A percentile compares a stretch with the other conserved stretches of the same genome.
These are phyloP conservation scores for Clunio marinus DNA, from an alignment of 2,888 invertebrate species.

Conservation along the genomic window DNA sequence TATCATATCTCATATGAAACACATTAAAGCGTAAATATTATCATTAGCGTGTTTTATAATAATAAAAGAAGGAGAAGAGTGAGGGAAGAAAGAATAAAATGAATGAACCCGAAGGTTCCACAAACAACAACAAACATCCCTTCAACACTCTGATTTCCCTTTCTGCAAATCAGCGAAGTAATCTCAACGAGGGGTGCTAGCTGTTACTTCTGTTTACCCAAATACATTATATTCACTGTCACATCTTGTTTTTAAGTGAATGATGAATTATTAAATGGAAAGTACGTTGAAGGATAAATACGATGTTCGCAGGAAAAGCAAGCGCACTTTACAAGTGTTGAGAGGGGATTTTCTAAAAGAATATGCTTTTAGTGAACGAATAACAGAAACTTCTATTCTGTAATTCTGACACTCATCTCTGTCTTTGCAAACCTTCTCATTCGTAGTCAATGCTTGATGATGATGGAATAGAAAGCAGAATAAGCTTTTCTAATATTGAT, in stretches of 20 bases:
- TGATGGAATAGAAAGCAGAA: conserved; percentile 12
- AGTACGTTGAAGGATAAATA: conserved; percentile 12
- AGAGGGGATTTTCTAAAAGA: background rate
- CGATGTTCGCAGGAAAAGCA: conserved; percentile 5
- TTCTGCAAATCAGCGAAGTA: background rate
- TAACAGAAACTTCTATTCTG: background rate
- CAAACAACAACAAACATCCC: background rate
- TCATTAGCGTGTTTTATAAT: conserved; percentile 18
- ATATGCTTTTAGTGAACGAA: conserved; percentile 18
- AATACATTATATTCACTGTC: conserved; percentile 39
- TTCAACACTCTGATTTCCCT: background rate
- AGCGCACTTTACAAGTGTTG: conserved; percentile 2
- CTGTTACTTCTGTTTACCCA: conserved; percentile 28
- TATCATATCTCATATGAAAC: background rate
- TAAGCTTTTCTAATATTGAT: conserved; percentile 20
- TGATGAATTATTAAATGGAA: conserved; percentile 38
- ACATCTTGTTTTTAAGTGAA: conserved; percentile 38
- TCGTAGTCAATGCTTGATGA: conserved; percentile 1
- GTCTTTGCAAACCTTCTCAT: background rate
- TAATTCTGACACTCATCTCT: conserved; percentile 19
- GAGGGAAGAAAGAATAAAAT: too few species aligned
- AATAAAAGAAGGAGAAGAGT: too few species aligned
- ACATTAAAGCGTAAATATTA: conserved; percentile 2
- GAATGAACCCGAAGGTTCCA: background rate
- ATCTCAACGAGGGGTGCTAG: background rate